Conservation (phyloP, 2,888 invertebrate genomes). For the Zelleria hepariella region DNA sequence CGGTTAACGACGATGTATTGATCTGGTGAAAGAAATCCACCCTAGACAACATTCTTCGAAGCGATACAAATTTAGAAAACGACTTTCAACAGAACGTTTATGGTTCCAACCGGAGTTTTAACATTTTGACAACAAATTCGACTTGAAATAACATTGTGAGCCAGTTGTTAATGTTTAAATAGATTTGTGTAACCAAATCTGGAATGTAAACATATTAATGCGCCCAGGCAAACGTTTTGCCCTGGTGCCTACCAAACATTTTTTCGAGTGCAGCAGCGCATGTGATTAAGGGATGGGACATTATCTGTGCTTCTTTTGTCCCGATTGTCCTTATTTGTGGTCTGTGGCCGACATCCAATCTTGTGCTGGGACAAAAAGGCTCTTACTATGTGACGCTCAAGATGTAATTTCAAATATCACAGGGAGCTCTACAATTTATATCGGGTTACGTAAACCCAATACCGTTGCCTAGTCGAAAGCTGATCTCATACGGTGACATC, state of each 20-base stretch:
- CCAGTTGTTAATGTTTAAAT: conserved; percentile 48
- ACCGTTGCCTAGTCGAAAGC: conserved; percentile 64
- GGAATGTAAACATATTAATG: conserved; percentile 46
- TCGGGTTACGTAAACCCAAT: conserved; percentile 69
- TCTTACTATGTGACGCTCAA: conserved; percentile 32
- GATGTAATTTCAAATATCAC: conserved; percentile 20
- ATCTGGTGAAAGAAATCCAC: conserved; percentile 21
- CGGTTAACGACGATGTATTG: conserved; percentile 47
- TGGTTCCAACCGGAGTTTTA: conserved; percentile 26
- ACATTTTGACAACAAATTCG: conserved; percentile 50
- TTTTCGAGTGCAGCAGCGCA: conserved; percentile 65
- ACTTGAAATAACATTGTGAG: conserved; percentile 35
- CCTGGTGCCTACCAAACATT: conserved; percentile 56
- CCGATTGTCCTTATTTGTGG: conserved; percentile 57
- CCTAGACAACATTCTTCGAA: conserved; percentile 46
- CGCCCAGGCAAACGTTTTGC: conserved; percentile 32
- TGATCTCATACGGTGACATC: conserved; percentile 68
- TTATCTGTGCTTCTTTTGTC: conserved; percentile 61
- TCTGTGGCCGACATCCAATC: conserved; percentile 45
- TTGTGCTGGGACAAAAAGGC: conserved; percentile 12
- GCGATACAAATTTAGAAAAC: conserved; percentile 50
- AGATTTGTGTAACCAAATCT: conserved; percentile 42
- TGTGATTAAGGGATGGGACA: conserved; percentile 71
- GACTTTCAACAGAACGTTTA: conserved; percentile 25
- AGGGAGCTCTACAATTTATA: conserved; percentile 39